Base-by-base conservation (phyloP, 2,888 invertebrate genomes). In the Nephrocerus scutellatus region DNA sequence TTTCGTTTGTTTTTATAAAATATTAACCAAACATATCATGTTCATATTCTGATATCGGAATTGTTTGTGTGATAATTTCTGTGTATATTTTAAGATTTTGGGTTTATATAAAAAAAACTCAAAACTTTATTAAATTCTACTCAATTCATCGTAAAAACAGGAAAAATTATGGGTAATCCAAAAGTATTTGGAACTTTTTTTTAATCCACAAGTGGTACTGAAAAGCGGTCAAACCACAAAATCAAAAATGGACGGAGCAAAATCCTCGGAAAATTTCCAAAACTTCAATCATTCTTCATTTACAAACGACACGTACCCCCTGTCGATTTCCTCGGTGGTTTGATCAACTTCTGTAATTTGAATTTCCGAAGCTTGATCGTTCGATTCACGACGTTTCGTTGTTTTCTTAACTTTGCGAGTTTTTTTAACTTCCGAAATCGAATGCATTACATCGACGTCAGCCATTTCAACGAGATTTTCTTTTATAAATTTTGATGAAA, bases 371-470 rank as follows among this genome's bases (percentile, higher is more conserved):
- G 79, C 79, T 66, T 79, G 79, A 49, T 77, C 77, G 64, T 79
- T 80, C 71, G 84, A 82, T 66, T 85, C 80, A 70, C 85, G 80
- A 59, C 84, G 81, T 63, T 82, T 81, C 65, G 82, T 79, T 56
- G 84, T 80, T 75, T 89, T 89, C 77, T 89, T 90, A 73, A 87
- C 84, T 76, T 89, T 90, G 71, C 87, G 87, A 68, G 86, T 80
- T 72, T 88, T 82, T 71, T 80, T 80, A 68, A 80, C 84, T 62
- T 86, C 85, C 66, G 84, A 80, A 69, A 79, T 82, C 71, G 84
- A 82, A 75, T 85, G 83, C 75, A 85, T 83, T 53, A 84, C 79
- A 72, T 89, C 89, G 62, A 89, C 88, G 77, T 90, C 90, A 70
- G 87, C 89, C 90, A 90, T 90, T 72, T 66, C 65, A 40, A 25